These are phyloP conservation scores for Hydriomena furcata DNA, from an alignment of 2,888 invertebrate species.

Conservation along the genomic window DNA sequence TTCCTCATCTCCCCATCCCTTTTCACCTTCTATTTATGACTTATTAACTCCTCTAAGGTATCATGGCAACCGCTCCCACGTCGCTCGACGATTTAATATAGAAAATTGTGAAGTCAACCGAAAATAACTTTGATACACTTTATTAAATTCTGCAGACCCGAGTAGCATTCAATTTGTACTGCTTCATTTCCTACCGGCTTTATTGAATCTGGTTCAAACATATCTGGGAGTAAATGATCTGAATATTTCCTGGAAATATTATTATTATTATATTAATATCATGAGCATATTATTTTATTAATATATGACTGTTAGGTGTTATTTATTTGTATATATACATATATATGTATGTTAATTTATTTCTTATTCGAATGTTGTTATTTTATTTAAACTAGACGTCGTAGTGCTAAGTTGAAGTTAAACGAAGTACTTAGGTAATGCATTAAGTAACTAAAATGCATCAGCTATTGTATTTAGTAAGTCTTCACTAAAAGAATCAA, in stretches of 20 bases:
- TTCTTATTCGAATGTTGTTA: too few relatives aligned
- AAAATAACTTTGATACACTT: constrained; percentile 67
- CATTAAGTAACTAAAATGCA: too few relatives aligned
- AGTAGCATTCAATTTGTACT: constrained; percentile 34
- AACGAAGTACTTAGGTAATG: too few relatives aligned
- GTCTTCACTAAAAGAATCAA: too few relatives aligned
- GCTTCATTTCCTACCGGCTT: constrained; percentile 25
- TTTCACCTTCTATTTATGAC: constrained; percentile 75
- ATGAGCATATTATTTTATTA: too few relatives aligned
- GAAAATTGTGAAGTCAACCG: constrained; percentile 77
- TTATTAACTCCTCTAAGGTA: constrained; percentile 82
- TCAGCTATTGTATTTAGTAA: too few relatives aligned
- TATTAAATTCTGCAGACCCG: constrained; percentile 72
- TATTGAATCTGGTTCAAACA: constrained; percentile 26
- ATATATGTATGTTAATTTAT: too few relatives aligned
- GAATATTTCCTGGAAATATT: constrained; percentile 13
- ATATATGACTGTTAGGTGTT: too few relatives aligned
- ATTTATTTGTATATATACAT: too few relatives aligned
- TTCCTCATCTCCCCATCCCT: constrained; percentile 49
- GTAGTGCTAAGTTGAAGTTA: too few relatives aligned
- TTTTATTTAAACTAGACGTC: too few relatives aligned
- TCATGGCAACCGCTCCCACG: constrained; percentile 77
- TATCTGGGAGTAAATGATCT: constrained; percentile 21
- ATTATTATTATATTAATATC: too few relatives aligned
- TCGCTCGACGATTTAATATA: constrained; percentile 76